phyloP scores from a whole-genome alignment of 2,113 vertebrate species.

The Hepsetus odoe region DNA sequence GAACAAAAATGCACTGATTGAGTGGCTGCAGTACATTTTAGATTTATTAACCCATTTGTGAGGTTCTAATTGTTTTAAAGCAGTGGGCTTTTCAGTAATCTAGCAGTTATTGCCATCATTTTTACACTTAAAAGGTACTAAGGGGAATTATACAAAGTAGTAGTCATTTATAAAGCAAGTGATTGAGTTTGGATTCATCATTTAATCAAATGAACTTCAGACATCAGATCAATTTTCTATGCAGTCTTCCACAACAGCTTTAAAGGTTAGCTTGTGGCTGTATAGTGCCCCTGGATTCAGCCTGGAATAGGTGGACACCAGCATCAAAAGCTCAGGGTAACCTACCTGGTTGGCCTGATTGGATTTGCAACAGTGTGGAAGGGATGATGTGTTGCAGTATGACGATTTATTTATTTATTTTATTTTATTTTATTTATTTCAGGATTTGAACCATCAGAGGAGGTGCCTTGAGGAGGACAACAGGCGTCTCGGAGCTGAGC shows the following conservation, averaged over 20 bases:
- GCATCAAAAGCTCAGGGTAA: slow-evolving; percentile 40
- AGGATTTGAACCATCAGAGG: slow-evolving; percentile 51
- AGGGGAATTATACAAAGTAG: slow-evolving; percentile 15
- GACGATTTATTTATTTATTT: background rate
- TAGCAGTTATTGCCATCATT: slow-evolving; percentile 8
- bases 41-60: slow-evolving; percentile 67
- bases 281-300: slow-evolving; percentile 16
- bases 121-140: slow-evolving; percentile 22
- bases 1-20: slow-evolving; percentile 72
- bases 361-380: slow-evolving; percentile 33
- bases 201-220: slow-evolving; percentile 8
- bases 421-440: slow-evolving; percentile 27
- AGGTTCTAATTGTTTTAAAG: slow-evolving; percentile 71
- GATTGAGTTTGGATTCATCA: slow-evolving; percentile 6
- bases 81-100: slow-evolving; percentile 56
- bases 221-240: slow-evolving; percentile 12
- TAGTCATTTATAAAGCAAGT: slow-evolving; percentile 14
- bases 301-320: slow-evolving; percentile 28
- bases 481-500: slow-evolving; percentile 47
- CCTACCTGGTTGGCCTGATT: slow-evolving; percentile 32
- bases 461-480: slow-evolving; percentile 45
- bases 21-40: slow-evolving; percentile 69
- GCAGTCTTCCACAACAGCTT: slow-evolving; percentile 16
- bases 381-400: slow-evolving; percentile 27
- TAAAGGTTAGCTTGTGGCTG: slow-evolving; percentile 35